Percentiles rank a stretch among this genome's conserved stretches.
These are phyloP conservation scores for Neomicropteryx cornuta DNA, from an alignment of 1,140 invertebrate genomes.

Conservation along the genomic window DNA sequence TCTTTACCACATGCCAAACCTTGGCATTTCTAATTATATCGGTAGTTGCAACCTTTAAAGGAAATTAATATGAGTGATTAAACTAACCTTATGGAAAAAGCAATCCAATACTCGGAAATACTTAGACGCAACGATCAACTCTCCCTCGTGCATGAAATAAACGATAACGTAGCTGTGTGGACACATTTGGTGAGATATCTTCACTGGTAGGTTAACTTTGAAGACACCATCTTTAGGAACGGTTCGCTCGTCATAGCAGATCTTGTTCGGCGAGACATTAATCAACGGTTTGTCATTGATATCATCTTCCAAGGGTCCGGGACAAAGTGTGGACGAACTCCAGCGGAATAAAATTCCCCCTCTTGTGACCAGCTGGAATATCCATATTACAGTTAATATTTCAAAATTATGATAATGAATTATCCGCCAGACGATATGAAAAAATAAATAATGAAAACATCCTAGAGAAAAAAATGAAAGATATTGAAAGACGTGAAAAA, in stretches of 20 bases:
- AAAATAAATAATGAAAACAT: no score
- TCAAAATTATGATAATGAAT: not conserved
- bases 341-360: slow-evolving; percentile 31
- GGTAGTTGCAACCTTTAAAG: no score
- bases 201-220: slow-evolving; percentile 27
- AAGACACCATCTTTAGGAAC: not conserved
- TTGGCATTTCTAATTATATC: no score
- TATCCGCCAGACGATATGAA: not conserved
- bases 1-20: no score
- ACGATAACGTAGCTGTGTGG: slow-evolving; percentile 51
- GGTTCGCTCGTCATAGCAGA: slow-evolving; percentile 7
- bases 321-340: slow-evolving; percentile 33
- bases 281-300: not conserved
- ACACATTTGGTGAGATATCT: slow-evolving; percentile 48
- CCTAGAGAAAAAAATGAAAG: not conserved
- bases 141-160: slow-evolving; percentile 55
- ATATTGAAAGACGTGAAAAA: not conserved
- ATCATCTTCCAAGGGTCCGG: slow-evolving; percentile 6
- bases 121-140: slow-evolving; percentile 42
- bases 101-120: slow-evolving; percentile 34
- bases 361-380: slow-evolving; percentile 29
- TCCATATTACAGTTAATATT: not conserved
- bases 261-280: slow-evolving; percentile 19
- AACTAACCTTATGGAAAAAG: slow-evolving; percentile 31
- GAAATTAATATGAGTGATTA: not conserved